Evolutionary conservation across 2,797 vertebrate species (phyloP).

Genomic region (Hippocampus kuda): DNA sequence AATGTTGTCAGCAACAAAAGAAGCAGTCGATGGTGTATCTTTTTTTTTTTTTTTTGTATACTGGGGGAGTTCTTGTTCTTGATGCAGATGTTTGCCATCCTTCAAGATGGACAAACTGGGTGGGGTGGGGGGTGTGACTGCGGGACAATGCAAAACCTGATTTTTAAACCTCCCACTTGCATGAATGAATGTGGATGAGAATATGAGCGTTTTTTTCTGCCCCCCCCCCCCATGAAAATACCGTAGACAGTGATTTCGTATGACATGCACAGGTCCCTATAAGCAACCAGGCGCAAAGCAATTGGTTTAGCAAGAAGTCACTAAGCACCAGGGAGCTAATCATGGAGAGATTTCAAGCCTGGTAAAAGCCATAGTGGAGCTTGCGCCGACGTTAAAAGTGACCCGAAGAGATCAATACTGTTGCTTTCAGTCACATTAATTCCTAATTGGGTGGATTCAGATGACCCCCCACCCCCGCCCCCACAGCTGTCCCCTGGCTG

Average conservation of each 20-base stretch:
- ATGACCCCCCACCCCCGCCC: neutral
- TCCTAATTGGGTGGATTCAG: neutral
- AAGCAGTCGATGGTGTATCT: conserved; percentile 67
- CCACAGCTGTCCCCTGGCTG: no score
- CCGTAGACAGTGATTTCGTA: neutral
- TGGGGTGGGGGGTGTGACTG: conserved; percentile 28
- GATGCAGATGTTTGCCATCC: conserved; percentile 61
- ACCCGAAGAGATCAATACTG: conserved; percentile 25
- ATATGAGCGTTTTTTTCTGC: neutral
- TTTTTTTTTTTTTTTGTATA: conserved; percentile 35
- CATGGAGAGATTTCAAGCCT: conserved; percentile 42
- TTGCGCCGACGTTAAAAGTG: conserved; percentile 36
- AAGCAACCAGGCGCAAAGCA: conserved; percentile 42
- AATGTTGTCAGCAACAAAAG: conserved; percentile 60
- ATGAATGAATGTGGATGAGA: neutral
- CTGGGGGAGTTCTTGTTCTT: conserved; percentile 39
- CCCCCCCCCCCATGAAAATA: neutral
- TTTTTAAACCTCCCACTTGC: neutral
- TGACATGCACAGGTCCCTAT: conserved; percentile 25
- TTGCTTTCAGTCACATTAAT: neutral
- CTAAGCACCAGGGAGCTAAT: conserved; percentile 53
- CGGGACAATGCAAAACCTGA: conserved; percentile 12
- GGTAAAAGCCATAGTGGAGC: conserved; percentile 28
- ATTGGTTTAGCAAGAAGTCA: conserved; percentile 62
- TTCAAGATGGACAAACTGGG: conserved; percentile 30